phyloP scores from a whole-genome alignment of 2,797 vertebrate species.

The Lacerta agilis region DNA sequence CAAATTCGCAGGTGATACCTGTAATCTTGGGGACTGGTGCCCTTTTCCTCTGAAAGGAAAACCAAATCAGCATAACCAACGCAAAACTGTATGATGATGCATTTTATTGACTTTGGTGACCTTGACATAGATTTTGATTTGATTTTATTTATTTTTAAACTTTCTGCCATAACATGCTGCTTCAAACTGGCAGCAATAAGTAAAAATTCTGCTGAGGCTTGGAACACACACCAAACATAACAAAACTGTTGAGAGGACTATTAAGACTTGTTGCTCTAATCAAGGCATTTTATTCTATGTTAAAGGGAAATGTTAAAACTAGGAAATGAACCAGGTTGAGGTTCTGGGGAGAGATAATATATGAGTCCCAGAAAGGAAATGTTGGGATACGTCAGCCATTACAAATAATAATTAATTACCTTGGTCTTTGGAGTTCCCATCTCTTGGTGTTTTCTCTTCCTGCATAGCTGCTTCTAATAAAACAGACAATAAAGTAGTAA shows the following conservation, averaged over 20 bases:
- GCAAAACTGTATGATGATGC: neutral
- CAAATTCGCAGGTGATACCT: slow-evolving; percentile 94
- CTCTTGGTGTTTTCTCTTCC: slow-evolving; percentile 69
- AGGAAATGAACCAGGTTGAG: neutral
- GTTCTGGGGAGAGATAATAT: neutral
- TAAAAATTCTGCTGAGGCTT: neutral
- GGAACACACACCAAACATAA: neutral
- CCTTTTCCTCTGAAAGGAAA: slow-evolving; percentile 85
- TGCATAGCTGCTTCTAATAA: slow-evolving; percentile 65
- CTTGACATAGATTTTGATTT: neutral
- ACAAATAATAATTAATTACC: slow-evolving; percentile 63
- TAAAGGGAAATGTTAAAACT: neutral
- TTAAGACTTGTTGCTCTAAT: neutral
- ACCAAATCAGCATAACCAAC: slow-evolving; percentile 15
- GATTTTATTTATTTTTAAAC: neutral
- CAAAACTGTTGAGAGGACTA: slow-evolving; percentile 10
- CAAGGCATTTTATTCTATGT: neutral
- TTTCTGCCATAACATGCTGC: slow-evolving; percentile 2
- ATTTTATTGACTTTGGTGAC: neutral
- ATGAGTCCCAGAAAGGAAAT: slow-evolving; percentile 3
- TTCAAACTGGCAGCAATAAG: neutral
- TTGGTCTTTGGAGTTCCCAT: slow-evolving; percentile 81
- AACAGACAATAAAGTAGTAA: slow-evolving; percentile 19
- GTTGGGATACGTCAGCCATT: neutral
- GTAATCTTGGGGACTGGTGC: slow-evolving; percentile 87